phyloP scores from a whole-genome alignment of 2,113 vertebrate species.

The Corythornis vintsioides region DNA sequence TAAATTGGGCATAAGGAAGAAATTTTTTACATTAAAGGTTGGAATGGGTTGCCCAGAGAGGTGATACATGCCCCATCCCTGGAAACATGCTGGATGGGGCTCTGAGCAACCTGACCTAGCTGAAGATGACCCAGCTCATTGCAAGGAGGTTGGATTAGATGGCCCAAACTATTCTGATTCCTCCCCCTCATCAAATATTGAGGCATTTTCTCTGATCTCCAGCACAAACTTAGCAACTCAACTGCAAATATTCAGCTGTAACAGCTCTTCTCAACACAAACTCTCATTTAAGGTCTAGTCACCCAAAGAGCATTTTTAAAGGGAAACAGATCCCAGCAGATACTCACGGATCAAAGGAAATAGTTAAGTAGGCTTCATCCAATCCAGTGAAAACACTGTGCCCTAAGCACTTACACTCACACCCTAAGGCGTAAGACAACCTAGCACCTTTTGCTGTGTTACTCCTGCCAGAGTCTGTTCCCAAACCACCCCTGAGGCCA shows the following conservation, averaged over 20 bases:
- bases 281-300: not conserved
- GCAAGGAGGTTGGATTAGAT: too few species aligned
- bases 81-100: too few species aligned
- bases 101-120: too few species aligned
- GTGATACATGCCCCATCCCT: too few species aligned
- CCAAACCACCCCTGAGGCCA: not conserved
- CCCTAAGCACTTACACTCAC: not conserved
- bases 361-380: not conserved
- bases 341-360: not conserved
- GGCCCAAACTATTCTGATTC: not conserved
- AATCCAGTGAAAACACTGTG: not conserved
- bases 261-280: not conserved
- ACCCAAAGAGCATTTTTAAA: not conserved
- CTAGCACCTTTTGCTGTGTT: not conserved
- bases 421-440: not conserved
- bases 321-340: not conserved
- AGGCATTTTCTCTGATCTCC: not conserved
- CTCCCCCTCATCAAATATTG: not conserved
- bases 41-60: too few species aligned
- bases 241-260: not conserved
- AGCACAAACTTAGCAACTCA: not conserved
- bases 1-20: too few species aligned
- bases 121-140: too few species aligned
- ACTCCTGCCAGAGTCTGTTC: not conserved
- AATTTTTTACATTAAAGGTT: too few species aligned